A percentile compares a stretch with the other conserved stretches of the same genome.
phyloP scores from a whole-genome alignment of 1,140 invertebrate species.

The Heliconius hewitsoni region DNA sequence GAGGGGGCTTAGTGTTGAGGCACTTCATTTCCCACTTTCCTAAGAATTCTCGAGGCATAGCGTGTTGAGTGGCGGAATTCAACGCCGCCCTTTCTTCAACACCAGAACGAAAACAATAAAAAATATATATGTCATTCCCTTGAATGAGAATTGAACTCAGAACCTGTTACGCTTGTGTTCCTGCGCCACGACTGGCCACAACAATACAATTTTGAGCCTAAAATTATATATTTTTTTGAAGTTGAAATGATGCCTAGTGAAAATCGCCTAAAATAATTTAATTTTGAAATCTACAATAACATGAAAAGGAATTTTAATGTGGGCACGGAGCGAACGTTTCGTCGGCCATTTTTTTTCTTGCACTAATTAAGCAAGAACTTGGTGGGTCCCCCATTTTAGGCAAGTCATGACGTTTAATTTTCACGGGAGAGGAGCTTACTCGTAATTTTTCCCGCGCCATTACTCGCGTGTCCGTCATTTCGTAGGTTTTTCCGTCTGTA shows the following conservation, averaged over 20 bases:
- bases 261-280: not conserved
- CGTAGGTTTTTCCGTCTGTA: conserved; percentile 52
- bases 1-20: too few relatives aligned
- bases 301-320: conserved; percentile 5
- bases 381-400: conserved; percentile 32
- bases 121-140: too few relatives aligned
- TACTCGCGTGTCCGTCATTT: conserved; percentile 72
- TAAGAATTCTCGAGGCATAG: too few relatives aligned
- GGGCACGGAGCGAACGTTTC: not conserved
- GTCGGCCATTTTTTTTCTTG: conserved; percentile 22
- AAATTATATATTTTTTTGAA: not conserved
- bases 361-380: conserved; percentile 44
- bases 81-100: too few relatives aligned
- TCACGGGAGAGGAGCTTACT: conserved; percentile 48
- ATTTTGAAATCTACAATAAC: not conserved
- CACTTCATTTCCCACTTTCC: too few relatives aligned
- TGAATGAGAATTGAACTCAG: too few relatives aligned
- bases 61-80: too few relatives aligned
- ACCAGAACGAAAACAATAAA: too few relatives aligned
- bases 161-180: too few relatives aligned
- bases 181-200: too few relatives aligned
- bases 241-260: not conserved
- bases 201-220: not conserved
- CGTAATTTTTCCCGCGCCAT: conserved; percentile 73
- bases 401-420: conserved; percentile 51